Evolutionary conservation across 2,113 vertebrate species (phyloP), one percentile per base, ranked within the genome.

Genomic region (Steatornis caripensis): DNA sequence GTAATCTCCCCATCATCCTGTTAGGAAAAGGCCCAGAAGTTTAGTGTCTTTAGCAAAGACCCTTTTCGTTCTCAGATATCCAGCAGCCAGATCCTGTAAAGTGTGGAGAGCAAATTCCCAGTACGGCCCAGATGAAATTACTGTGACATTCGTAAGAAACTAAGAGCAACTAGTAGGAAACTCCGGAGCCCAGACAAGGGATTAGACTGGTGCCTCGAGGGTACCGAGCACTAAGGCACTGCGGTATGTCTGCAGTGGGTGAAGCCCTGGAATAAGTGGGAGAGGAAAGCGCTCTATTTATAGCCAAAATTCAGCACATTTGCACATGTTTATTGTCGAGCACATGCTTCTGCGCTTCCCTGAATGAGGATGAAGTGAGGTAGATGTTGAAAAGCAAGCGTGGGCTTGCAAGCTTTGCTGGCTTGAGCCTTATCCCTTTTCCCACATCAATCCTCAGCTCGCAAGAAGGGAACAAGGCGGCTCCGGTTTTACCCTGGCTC

Each of bases 1-100:
- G 88, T 92, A 94, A 95, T 94, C 92, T 94, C 93, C 87, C 79
- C 92, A 92, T 92, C 94, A 92, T 94, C 92, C 93, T 89, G 92
- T 90, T 78, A 93, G 72, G 76, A 72, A 85, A 93, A 83, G 87
- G 70, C 90, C 85, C 68, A 61, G 62, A 83, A 92, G 64, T 80
- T 83, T 9, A 70, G 83, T 80, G 66, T 92, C 82, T 92, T 58
- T 66, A 86, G 5, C 74, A 29, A 89, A 91, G 90, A 57, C 65
- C 61, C 64, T 90, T 76, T 76, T 91, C 46, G 46, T 34, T 88
- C 88, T 90, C 10, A 0, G 75, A 53, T 87, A 76, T 74, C 92
- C 79, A 90, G 68, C 71, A 65, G 87, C 49, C 95, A 96, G 92
- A 94, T 93, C 85, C 90, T 80, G 46, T 91, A 26, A 90, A 94